Evolutionary conservation across 2,888 invertebrate genomes (phyloP).

Genomic region (Drosophila subquinaria): DNA sequence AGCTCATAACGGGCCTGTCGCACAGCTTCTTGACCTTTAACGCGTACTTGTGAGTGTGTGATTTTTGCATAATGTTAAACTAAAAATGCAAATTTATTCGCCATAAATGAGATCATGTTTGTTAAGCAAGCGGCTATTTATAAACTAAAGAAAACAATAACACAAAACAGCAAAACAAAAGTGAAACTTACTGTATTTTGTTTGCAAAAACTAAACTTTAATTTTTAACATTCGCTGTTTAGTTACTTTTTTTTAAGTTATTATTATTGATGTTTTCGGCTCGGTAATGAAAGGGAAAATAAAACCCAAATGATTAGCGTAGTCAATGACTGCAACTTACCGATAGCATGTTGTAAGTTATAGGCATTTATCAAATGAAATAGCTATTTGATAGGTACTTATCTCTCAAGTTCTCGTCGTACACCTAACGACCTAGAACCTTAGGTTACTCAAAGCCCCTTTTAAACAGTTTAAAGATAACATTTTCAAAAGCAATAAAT

Average conservation of each 20-base stretch:
- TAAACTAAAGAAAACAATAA: slow-evolving; percentile 40
- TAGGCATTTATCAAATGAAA: slow-evolving; percentile 19
- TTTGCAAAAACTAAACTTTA: background rate
- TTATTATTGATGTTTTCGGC: slow-evolving; percentile 16
- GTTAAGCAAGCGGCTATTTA: slow-evolving; percentile 52
- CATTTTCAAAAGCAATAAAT: slow-evolving; percentile 1
- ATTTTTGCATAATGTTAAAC: slow-evolving; percentile 71
- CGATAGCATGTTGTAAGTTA: slow-evolving; percentile 8
- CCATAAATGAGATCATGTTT: slow-evolving; percentile 75
- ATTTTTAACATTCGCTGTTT: slow-evolving; percentile 12
- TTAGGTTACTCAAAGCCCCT: slow-evolving; percentile 4
- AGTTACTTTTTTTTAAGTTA: slow-evolving; percentile 1
- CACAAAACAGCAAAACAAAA: slow-evolving; percentile 40
- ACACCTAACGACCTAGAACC: slow-evolving; percentile 30
- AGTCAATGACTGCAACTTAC: slow-evolving; percentile 10
- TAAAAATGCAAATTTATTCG: slow-evolving; percentile 57
- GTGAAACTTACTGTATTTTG: slow-evolving; percentile 36
- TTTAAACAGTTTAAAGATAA: slow-evolving; percentile 6
- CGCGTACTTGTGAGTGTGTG: slow-evolving; percentile 27
- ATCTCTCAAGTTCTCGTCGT: slow-evolving; percentile 18
- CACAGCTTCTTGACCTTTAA: slow-evolving; percentile 68
- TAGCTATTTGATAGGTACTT: slow-evolving; percentile 15
- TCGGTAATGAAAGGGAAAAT: slow-evolving; percentile 10
- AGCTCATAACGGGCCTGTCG: slow-evolving; percentile 47
- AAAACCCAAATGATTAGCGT: slow-evolving; percentile 18